Conservation (phyloP, 1,140 invertebrate species). For the Lineus longissimus region DNA sequence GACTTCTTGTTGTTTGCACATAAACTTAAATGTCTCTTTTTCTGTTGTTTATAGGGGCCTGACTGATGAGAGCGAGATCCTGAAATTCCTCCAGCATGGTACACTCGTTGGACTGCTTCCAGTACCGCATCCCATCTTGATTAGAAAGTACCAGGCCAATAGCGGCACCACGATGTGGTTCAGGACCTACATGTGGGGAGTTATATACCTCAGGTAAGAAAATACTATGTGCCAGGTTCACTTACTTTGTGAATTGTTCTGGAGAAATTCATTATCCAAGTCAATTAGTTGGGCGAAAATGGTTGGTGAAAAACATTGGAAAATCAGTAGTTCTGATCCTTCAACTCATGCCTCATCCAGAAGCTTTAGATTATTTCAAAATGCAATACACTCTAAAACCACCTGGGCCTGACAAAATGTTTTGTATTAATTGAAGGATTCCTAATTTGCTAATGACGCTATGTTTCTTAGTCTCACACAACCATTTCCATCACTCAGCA, state of each 20-base stretch:
- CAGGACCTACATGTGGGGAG: constrained; percentile 98
- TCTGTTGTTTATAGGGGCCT: constrained; percentile 71
- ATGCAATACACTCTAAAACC: no score
- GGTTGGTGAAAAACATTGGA: neutral
- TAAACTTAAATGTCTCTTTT: neutral
- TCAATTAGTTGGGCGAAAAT: constrained; percentile 14
- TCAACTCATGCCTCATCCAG: no score
- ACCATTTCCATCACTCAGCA: no score
- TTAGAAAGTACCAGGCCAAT: constrained; percentile 98
- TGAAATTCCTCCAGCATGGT: constrained; percentile 98
- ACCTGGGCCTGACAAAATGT: no score
- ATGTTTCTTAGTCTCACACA: no score
- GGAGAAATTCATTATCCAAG: neutral
- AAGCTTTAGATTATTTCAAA: no score
- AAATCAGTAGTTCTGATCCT: no score
- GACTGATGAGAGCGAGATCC: constrained; percentile 98
- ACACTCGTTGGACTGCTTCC: constrained; percentile 95
- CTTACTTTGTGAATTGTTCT: neutral
- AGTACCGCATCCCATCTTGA: constrained; percentile 98
- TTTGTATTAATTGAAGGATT: no score
- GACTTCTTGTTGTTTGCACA: neutral
- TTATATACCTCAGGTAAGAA: constrained; percentile 92
- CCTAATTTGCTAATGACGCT: no score
- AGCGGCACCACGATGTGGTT: constrained; percentile 98
- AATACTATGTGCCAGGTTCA: neutral